phyloP scores from a whole-genome alignment of 35 echinoderm and acorn worm species.

The Ophiothrix spiculata region DNA sequence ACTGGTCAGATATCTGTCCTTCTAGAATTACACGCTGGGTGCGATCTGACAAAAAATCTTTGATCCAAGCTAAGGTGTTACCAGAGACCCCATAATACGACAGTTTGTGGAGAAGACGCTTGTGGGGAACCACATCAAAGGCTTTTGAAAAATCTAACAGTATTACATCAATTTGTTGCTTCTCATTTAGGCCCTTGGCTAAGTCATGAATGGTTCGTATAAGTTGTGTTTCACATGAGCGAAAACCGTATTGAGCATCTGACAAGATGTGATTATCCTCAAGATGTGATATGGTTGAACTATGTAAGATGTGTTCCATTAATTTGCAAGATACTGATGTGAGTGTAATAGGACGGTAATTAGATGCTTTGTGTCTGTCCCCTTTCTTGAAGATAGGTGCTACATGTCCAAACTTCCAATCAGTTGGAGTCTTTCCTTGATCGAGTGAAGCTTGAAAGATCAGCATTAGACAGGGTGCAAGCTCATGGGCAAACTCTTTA shows the following conservation, averaged over 20 bases:
- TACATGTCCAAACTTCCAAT: not conserved
- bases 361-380: not conserved
- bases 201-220: not conserved
- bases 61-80: not conserved
- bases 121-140: not conserved
- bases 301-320: too few relatives aligned
- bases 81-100: too few relatives aligned
- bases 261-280: too few relatives aligned
- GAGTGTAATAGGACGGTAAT: not conserved
- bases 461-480: not conserved
- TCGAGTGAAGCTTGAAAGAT: not conserved
- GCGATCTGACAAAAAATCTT: not conserved
- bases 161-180: too few relatives aligned
- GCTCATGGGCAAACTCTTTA: not conserved
- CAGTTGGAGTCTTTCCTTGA: not conserved
- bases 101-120: not conserved
- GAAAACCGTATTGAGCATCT: not conserved
- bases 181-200: too few relatives aligned
- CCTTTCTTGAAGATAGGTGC: not conserved
- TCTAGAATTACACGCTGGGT: not conserved
- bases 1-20: not conserved
- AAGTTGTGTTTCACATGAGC: not conserved
- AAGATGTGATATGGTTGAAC: too few relatives aligned
- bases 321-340: not conserved
- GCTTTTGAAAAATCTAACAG: not conserved